Evolutionary conservation across 1,140 invertebrate genomes (phyloP).

Genomic region (Frieseomelitta varia): DNA sequence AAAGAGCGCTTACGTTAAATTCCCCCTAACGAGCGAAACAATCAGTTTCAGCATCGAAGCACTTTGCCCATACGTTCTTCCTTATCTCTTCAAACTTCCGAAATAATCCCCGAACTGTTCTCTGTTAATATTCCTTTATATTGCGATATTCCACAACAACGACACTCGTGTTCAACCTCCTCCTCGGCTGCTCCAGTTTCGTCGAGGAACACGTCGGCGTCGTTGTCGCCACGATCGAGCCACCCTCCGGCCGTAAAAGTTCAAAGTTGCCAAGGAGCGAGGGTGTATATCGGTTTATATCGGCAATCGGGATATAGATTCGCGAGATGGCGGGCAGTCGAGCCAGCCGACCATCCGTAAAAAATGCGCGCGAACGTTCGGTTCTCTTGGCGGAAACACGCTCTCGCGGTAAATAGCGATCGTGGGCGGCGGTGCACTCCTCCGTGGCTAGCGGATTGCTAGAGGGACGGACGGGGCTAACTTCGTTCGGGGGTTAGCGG

Average conservation of each 20-base stretch:
- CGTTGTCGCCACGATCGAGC: not conserved
- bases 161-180: not conserved
- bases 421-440: not conserved
- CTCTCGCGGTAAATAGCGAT: not conserved
- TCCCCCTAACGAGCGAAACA: too few relatives aligned
- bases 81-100: too few relatives aligned
- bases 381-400: not conserved
- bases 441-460: slow-evolving; percentile 54
- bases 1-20: too few relatives aligned
- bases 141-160: too few relatives aligned
- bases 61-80: too few relatives aligned
- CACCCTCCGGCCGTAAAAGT: not conserved
- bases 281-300: slow-evolving; percentile 5
- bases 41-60: too few relatives aligned
- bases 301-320: not conserved
- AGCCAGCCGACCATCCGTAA: not conserved
- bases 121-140: too few relatives aligned
- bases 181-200: not conserved
- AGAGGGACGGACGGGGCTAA: slow-evolving; percentile 49
- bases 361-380: not conserved
- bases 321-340: not conserved
- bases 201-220: not conserved
- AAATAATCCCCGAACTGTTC: too few relatives aligned
- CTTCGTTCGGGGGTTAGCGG: slow-evolving; percentile 65
- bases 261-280: not conserved